Conservation (phyloP, 2,888 invertebrate species). For the Vesta saturnalis region DNA sequence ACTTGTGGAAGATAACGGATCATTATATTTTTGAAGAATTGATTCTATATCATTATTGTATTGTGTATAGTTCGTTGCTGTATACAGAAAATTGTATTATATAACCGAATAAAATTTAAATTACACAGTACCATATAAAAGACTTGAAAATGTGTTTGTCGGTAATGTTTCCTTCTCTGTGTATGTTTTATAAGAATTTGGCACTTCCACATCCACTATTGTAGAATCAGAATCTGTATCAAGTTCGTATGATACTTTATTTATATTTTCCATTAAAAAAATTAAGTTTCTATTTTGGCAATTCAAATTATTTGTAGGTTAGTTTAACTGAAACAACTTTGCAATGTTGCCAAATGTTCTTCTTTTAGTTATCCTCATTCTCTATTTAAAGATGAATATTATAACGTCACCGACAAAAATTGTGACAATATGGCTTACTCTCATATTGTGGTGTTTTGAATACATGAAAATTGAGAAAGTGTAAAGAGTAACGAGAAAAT, state of each 20-base stretch:
- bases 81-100: neutral
- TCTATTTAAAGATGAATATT: no score
- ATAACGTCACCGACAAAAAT: no score
- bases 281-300: no score
- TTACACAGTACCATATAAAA: neutral
- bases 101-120: neutral
- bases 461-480: no score
- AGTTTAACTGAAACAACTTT: no score
- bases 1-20: neutral
- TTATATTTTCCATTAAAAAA: no score
- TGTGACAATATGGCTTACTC: no score
- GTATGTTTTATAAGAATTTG: neutral
- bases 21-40: neutral
- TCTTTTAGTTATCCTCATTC: no score
- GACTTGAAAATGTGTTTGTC: neutral
- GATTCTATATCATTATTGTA: neutral
- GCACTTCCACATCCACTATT: neutral
- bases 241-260: neutral
- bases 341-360: no score
- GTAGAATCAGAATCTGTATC: slow-evolving; percentile 1
- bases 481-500: no score
- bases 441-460: no score
- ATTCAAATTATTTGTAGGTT: no score
- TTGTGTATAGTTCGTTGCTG: neutral
- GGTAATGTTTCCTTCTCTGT: neutral